A percentile compares a stretch with the other conserved stretches of the same genome.
phyloP scores from a whole-genome alignment of 2,797 vertebrate species.

The Poliocrania exsul region DNA sequence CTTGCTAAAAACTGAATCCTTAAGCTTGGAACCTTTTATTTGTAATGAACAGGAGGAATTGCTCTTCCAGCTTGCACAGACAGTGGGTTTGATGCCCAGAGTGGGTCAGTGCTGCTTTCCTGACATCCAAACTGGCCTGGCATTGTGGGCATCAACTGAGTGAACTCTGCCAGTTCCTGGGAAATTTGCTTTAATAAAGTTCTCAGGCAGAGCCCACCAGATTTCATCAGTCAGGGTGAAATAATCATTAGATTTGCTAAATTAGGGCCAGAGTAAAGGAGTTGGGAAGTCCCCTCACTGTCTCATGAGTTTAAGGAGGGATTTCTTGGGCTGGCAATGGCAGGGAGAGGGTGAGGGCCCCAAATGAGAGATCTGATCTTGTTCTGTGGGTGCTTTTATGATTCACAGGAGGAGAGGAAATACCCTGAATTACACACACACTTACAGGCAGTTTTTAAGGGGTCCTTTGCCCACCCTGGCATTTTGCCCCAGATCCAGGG shows the following conservation, averaged over 20 bases:
- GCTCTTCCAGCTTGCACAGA: not conserved
- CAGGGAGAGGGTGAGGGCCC: not conserved
- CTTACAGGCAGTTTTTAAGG: not conserved
- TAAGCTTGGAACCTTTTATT: not conserved
- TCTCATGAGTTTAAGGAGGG: not conserved
- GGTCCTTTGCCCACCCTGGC: not conserved
- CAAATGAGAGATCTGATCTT: not conserved
- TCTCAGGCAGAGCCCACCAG: constrained; percentile 38
- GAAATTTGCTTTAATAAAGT: constrained; percentile 25
- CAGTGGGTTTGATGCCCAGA: not conserved
- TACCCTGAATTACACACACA: rapidly evolving
- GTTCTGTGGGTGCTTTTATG: not conserved
- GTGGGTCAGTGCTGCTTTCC: not conserved
- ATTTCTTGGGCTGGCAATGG: not conserved
- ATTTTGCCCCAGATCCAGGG: too few relatives aligned
- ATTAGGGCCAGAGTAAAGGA: not conserved
- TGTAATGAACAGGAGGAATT: not conserved
- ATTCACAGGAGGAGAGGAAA: not conserved
- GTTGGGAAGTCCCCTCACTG: not conserved
- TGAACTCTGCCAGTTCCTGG: not conserved
- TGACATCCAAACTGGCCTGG: not conserved
- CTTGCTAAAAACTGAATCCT: not conserved
- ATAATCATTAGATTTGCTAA: constrained; percentile 6
- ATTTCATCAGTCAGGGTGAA: constrained; percentile 13
- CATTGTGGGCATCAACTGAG: not conserved